Percentiles rank a stretch among this genome's conserved stretches.
Evolutionary conservation across 37 sponge, comb jelly and placozoan species (phyloP).

Genomic region (Diacarnus erythraeanus): DNA sequence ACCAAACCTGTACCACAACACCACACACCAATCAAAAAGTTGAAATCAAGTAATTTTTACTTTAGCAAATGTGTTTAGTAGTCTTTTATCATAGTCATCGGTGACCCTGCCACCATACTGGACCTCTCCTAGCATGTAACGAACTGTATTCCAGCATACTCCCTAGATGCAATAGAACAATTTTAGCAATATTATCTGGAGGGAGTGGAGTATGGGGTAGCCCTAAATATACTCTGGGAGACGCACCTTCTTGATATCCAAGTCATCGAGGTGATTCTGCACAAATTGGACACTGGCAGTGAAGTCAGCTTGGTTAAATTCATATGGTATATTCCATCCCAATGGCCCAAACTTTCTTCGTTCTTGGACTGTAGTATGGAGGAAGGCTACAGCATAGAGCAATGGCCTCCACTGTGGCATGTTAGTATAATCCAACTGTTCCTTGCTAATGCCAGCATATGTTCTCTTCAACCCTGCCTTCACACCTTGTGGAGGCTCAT

Average conservation of each 20-base stretch:
- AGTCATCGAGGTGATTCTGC: conserved; percentile 98
- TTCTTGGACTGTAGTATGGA: conserved; percentile 98
- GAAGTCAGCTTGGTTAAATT: conserved; percentile 98
- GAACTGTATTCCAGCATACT: conserved; percentile 96
- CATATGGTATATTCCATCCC: conserved; percentile 99
- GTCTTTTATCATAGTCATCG: conserved; percentile 97
- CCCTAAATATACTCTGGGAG: background rate
- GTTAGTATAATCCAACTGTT: conserved; percentile 90
- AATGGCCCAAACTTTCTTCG: conserved; percentile 98
- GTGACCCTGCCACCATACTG: conserved; percentile 99
- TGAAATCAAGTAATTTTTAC: conserved; percentile 4
- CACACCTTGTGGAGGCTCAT: conserved; percentile 96
- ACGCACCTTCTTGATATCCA: conserved; percentile 91
- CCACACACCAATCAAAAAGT: background rate
- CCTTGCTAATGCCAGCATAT: conserved; percentile 89
- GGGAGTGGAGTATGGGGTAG: background rate
- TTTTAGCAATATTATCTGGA: background rate
- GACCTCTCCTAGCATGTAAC: conserved; percentile 99
- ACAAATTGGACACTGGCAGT: conserved; percentile 97
- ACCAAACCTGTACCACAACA: conserved; percentile 74
- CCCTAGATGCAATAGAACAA: conserved; percentile 54
- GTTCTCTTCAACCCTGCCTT: conserved; percentile 96
- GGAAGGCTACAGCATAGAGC: conserved; percentile 94
- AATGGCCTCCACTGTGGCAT: conserved; percentile 92
- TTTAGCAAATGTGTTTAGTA: conserved; percentile 94